Percentiles rank a stretch among this genome's conserved stretches.
phyloP scores from a whole-genome alignment of 2,888 invertebrate species.

The Leptodirus hochenwartii region DNA sequence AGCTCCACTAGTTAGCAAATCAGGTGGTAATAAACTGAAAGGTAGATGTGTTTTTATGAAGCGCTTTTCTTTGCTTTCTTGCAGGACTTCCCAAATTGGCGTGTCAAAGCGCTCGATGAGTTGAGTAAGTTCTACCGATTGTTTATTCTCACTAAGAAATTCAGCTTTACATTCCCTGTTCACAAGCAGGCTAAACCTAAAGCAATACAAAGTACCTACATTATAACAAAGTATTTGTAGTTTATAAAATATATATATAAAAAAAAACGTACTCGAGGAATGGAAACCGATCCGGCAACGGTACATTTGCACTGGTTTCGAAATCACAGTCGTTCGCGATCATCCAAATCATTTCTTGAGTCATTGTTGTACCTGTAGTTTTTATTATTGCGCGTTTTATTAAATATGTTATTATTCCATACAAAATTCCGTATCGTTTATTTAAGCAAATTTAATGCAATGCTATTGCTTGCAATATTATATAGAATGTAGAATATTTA shows the following conservation, averaged over 20 bases:
- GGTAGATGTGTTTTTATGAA: slow-evolving; percentile 64
- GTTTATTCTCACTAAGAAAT: slow-evolving; percentile 39
- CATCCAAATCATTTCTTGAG: slow-evolving; percentile 67
- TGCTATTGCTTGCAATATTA: too few species aligned
- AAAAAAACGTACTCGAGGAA: slow-evolving; percentile 53
- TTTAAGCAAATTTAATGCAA: too few species aligned
- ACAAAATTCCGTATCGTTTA: background rate
- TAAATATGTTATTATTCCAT: background rate
- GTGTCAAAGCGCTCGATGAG: slow-evolving; percentile 38
- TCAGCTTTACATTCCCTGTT: slow-evolving; percentile 45
- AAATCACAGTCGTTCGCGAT: slow-evolving; percentile 58
- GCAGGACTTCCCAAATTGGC: slow-evolving; percentile 39
- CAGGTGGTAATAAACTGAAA: slow-evolving; percentile 48
- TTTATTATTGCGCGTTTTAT: slow-evolving; percentile 5
- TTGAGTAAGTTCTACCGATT: slow-evolving; percentile 31
- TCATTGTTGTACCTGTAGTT: slow-evolving; percentile 47
- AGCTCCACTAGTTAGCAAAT: slow-evolving; percentile 32
- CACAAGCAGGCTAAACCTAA: slow-evolving; percentile 50
- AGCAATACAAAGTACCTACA: slow-evolving; percentile 13
- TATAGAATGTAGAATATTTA: too few species aligned
- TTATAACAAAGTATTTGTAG: slow-evolving; percentile 1
- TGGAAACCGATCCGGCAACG: slow-evolving; percentile 49
- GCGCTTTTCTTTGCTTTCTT: slow-evolving; percentile 29
- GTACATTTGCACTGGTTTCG: slow-evolving; percentile 35
- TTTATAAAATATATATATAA: slow-evolving; percentile 11